These are phyloP conservation scores for Neostethus bicornis DNA, from an alignment of 2,797 vertebrate genomes.

Conservation along the genomic window DNA sequence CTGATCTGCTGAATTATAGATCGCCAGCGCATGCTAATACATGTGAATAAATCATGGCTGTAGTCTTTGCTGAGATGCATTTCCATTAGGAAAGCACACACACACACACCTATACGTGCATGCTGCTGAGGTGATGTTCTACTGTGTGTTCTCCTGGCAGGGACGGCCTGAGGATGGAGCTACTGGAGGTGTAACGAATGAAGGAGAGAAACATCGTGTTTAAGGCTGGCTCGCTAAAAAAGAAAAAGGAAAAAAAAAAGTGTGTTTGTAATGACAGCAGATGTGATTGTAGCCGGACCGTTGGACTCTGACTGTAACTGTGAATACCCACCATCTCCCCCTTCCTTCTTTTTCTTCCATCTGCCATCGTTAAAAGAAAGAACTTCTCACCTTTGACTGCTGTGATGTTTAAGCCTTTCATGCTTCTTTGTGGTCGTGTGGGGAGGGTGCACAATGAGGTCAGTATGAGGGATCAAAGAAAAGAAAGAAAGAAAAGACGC, in stretches of 20 bases:
- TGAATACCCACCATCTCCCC: slow-evolving; percentile 75
- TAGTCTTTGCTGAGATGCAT: slow-evolving; percentile 65
- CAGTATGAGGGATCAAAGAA: slow-evolving; percentile 76
- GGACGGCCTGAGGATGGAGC: slow-evolving; percentile 80
- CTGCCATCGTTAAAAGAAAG: slow-evolving; percentile 79
- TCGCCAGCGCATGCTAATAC: slow-evolving; percentile 75
- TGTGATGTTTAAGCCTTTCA: slow-evolving; percentile 81
- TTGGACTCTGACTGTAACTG: slow-evolving; percentile 83
- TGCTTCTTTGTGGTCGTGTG: slow-evolving; percentile 81
- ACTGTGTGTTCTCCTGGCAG: slow-evolving; percentile 47
- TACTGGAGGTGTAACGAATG: slow-evolving; percentile 82
- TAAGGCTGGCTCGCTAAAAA: slow-evolving; percentile 3
- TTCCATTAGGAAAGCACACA: slow-evolving; percentile 40
- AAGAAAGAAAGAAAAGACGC: slow-evolving; percentile 75
- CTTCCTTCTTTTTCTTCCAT: slow-evolving; percentile 60
- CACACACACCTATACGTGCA: slow-evolving; percentile 17
- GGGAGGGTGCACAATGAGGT: slow-evolving; percentile 79
- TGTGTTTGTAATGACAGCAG: slow-evolving; percentile 84
- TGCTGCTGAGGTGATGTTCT: slow-evolving; percentile 46
- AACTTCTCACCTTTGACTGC: slow-evolving; percentile 82
- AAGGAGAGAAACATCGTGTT: slow-evolving; percentile 50
- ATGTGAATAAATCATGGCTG: slow-evolving; percentile 80
- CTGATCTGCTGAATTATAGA: slow-evolving; percentile 78
- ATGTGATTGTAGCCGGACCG: slow-evolving; percentile 84
- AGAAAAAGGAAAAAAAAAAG: slow-evolving; percentile 29